phyloP scores from a whole-genome alignment of 2,797 vertebrate species.

The Amazona ochrocephala region DNA sequence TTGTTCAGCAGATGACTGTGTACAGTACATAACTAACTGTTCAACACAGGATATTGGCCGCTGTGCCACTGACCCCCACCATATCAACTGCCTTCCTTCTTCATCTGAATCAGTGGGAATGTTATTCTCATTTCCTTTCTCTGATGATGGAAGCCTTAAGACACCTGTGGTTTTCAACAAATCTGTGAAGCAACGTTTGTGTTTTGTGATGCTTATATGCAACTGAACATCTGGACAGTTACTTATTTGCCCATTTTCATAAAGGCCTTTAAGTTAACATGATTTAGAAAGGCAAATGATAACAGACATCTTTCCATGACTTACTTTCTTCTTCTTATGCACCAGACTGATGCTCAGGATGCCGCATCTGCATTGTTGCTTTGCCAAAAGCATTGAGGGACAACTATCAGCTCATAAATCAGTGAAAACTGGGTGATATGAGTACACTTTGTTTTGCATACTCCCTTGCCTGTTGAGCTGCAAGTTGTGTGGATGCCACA shows the following conservation, averaged over 20 bases:
- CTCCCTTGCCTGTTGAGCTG: background rate
- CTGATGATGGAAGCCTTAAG: background rate
- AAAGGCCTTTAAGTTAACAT: background rate
- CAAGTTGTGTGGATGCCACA: background rate
- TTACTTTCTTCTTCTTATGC: background rate
- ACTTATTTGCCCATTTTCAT: background rate
- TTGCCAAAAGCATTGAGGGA: background rate
- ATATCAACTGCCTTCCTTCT: background rate
- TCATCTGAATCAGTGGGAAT: no score
- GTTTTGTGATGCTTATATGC: background rate
- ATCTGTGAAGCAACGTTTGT: background rate
- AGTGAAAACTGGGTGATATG: background rate
- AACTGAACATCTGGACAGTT: background rate
- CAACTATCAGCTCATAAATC: background rate
- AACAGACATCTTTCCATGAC: background rate
- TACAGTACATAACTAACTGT: no score
- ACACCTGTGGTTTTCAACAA: background rate
- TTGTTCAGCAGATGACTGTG: fast-evolving
- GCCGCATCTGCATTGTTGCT: background rate
- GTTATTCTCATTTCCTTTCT: background rate
- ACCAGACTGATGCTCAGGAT: background rate
- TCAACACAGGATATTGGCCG: background rate
- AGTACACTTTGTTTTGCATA: background rate
- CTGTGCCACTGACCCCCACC: background rate
- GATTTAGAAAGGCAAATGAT: background rate